Conservation (phyloP, 1,140 invertebrate genomes). For the Pomacea maculata region DNA sequence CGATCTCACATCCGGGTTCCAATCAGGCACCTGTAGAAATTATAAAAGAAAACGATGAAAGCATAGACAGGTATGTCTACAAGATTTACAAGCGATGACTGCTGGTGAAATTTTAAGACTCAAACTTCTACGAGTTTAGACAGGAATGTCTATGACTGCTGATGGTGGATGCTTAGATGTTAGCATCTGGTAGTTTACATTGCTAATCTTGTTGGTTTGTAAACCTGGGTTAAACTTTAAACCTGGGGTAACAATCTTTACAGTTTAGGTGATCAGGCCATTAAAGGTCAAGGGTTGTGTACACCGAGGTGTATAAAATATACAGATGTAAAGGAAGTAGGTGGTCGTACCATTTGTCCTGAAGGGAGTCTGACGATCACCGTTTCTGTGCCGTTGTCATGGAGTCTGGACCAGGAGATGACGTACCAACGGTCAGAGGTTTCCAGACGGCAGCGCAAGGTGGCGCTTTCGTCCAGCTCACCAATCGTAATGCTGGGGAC, state of each 20-base stretch:
- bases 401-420: conserved; percentile 13
- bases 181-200: no score
- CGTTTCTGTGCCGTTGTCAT: conserved; percentile 11
- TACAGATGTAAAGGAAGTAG: background rate
- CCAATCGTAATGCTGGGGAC: background rate
- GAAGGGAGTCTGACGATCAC: conserved; percentile 9
- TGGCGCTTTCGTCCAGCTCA: background rate
- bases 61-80: no score
- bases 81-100: no score
- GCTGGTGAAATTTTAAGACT: no score
- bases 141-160: no score
- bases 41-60: no score
- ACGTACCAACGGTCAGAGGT: conserved; percentile 14
- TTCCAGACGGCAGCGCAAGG: conserved; percentile 11
- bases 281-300: background rate
- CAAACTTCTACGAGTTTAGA: no score
- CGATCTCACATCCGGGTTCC: conserved; percentile 13
- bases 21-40: conserved; percentile 8
- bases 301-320: background rate
- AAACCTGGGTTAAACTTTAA: no score
- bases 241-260: no score
- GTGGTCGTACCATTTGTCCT: conserved; percentile 9
- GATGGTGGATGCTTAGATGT: no score
- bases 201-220: no score
- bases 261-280: no score